phyloP scores from a whole-genome alignment of 2,888 invertebrate genomes.

The Tanypteryx hageni region DNA sequence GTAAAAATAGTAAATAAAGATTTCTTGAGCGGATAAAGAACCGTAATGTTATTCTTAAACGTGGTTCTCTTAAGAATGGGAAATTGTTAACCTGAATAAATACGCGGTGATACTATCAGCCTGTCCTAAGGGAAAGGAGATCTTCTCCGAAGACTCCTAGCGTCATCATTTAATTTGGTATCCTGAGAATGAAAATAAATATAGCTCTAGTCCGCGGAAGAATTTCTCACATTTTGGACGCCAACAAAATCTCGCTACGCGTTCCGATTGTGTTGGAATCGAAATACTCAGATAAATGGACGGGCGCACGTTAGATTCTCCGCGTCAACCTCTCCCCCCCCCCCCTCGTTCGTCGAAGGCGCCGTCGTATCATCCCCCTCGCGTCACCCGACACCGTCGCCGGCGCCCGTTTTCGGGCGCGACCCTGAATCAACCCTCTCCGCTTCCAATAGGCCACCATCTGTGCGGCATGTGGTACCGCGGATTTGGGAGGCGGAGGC shows the following conservation, averaged over 20 bases:
- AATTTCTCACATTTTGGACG: not conserved
- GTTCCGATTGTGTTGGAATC: not conserved
- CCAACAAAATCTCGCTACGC: not conserved
- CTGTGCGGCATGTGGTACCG: conserved; percentile 40
- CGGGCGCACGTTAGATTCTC: not conserved
- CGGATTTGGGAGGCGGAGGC: not conserved
- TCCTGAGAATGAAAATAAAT: not conserved
- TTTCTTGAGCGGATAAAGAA: not conserved
- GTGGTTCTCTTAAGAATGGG: not conserved
- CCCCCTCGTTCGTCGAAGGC: not conserved
- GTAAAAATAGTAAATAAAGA: not conserved
- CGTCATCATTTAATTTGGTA: too few species aligned
- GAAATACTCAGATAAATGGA: not conserved
- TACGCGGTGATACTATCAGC: not conserved
- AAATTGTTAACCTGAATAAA: not conserved
- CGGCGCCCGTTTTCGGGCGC: conserved; percentile 36
- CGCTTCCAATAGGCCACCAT: conserved; percentile 2
- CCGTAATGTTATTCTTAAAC: not conserved
- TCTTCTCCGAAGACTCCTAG: too few species aligned
- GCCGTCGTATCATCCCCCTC: conserved; percentile 20
- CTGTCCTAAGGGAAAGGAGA: not conserved
- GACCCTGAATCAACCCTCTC: conserved; percentile 22
- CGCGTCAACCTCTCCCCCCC: not conserved
- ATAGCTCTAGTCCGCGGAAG: not conserved
- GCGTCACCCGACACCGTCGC: conserved; percentile 42